Evolutionary conservation across 2,888 invertebrate species (phyloP), one percentile per base, ranked within the genome.

Genomic region (Netelia inedita): DNA sequence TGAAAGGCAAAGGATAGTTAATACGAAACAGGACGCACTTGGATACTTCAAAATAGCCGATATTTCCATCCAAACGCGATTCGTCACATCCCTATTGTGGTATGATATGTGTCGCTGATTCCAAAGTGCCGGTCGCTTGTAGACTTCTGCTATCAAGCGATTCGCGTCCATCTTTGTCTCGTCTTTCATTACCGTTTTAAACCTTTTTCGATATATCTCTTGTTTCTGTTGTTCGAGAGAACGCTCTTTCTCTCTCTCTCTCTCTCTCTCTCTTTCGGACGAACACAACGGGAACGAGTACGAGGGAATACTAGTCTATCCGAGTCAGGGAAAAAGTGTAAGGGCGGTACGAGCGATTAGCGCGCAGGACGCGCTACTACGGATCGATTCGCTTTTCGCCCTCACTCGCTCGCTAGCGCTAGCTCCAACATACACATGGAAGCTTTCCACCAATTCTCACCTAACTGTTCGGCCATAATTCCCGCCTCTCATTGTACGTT

Each of bases 21-120:
- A 16, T 35, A 41, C 14, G 14, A 28, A 73, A 19, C 1, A 57
- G 10, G 80, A 92, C 92, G 88, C 87, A 94, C 93, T 92, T 59
- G 93, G 92, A 59, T 92, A 87, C 78, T 92, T 92, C 82, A 94
- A 92, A 76, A 92, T 89, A 66, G 89, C 85, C 28, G 94, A 92
- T 50, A 94, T 93, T 86, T 94, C 94, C 91, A 92, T 92, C 94
- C 94, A 94, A 86, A 94, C 91, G 73, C 91, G 89, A 89, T 94
- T 93, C 61, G 93, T 94, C 87, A 93, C 91, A 74, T 92, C 93
- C 85, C 94, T 93, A 90, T 94, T 94, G 87, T 94, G 94, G 89
- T 94, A 94, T 69, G 92, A 93, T 81, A 92, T 90, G 88, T 94
- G 92, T 83, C 92, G 91, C 83, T 94, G 93, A 80, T 94, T 93